phyloP scores from a whole-genome alignment of 2,797 vertebrate genomes.

The Hippoglossus hippoglossus region DNA sequence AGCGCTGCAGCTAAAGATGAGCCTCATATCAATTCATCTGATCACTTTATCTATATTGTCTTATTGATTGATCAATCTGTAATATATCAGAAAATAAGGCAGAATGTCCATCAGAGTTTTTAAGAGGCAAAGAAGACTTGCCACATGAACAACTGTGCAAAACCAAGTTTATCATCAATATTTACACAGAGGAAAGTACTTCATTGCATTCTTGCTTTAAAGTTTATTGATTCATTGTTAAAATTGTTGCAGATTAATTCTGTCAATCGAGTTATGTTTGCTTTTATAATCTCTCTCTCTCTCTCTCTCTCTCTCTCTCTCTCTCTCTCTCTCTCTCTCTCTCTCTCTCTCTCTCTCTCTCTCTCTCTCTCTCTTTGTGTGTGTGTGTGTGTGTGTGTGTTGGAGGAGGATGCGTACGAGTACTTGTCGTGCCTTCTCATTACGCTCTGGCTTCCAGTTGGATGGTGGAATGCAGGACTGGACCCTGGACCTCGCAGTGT shows the following conservation, averaged over 20 bases:
- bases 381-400: background rate
- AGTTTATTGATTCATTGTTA: no score
- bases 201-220: no score
- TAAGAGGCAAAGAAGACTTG: no score
- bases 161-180: no score
- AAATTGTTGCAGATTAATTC: background rate
- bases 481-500: conserved; percentile 9
- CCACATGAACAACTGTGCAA: no score
- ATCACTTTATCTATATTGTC: no score
- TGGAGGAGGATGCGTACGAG: conserved; percentile 12
- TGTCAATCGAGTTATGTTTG: background rate
- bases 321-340: fast-evolving
- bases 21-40: no score
- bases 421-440: conserved; percentile 58
- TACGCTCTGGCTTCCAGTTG: conserved; percentile 47
- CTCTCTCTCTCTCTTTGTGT: background rate
- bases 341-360: background rate
- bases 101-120: no score
- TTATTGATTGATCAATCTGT: no score
- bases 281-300: background rate
- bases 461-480: conserved; percentile 61
- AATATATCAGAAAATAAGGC: no score
- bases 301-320: background rate
- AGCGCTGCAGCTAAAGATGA: no score
- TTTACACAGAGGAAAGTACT: no score